phyloP scores from a whole-genome alignment of 2,797 vertebrate species.

The Manis crassicaudata region DNA sequence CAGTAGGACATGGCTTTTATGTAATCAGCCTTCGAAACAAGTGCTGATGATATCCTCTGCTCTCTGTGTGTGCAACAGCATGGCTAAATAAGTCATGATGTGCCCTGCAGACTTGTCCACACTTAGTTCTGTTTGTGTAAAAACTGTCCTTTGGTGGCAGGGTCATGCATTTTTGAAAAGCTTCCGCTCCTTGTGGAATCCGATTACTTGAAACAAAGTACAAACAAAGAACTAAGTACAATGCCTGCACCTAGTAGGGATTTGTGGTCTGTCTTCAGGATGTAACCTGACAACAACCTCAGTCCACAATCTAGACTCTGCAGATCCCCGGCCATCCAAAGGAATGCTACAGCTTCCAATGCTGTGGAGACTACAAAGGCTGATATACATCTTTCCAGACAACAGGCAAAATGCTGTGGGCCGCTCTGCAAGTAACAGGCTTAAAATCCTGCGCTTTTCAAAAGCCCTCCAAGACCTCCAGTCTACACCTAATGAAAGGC shows the following conservation, averaged over 20 bases:
- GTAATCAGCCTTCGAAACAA: conserved; percentile 45
- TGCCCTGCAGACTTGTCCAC: conserved; percentile 1
- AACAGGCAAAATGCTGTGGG: not conserved
- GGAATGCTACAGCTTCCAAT: not conserved
- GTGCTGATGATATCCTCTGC: not conserved
- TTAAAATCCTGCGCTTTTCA: conserved; percentile 38
- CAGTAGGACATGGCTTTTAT: not conserved
- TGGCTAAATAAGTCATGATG: not conserved
- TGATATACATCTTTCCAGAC: not conserved
- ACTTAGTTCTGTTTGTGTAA: conserved; percentile 22
- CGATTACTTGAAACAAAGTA: conserved; percentile 52
- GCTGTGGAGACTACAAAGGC: not conserved
- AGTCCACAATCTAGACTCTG: not conserved
- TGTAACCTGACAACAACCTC: not conserved
- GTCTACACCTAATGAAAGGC: conserved; percentile 58
- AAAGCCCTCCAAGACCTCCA: not conserved
- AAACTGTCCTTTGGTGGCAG: conserved; percentile 54
- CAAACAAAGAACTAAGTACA: not conserved
- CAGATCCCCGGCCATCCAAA: not conserved
- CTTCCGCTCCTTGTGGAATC: conserved; percentile 3
- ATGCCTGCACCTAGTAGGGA: not conserved
- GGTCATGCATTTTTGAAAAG: conserved; percentile 58
- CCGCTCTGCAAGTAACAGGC: conserved; percentile 26
- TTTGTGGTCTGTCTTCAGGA: conserved; percentile 38
- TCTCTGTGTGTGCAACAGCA: not conserved